Evolutionary conservation across 2,797 vertebrate genomes (phyloP), one percentile per base, ranked within the genome.

Genomic region (Leptodactylus fallax): DNA sequence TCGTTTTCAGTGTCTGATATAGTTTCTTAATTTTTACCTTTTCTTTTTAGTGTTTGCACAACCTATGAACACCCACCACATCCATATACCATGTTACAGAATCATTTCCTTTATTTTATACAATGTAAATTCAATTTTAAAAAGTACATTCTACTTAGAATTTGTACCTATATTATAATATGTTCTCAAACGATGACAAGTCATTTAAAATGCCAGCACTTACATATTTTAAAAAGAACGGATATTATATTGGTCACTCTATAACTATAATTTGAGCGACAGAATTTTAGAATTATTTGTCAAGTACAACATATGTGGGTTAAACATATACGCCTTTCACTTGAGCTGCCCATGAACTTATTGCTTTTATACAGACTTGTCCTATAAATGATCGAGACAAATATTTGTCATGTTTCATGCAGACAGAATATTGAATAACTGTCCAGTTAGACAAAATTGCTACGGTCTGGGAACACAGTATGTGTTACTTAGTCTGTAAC

Each of bases 351-450:
- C 36, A 81, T 36, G 78, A 25, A 53, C 55, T 51, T 85, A 60
- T 67, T 61, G 58, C 60, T 81, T 69, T 55, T 27, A 13, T 79
- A 65, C 76, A 58, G 21, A 65, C 81, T 55, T 36, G 56, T 61
- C 49, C 69, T 55, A 25, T 63, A 85, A 85, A 63, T 49, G 36
- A 11, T 61, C 23, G 27, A 61, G 83, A 77, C 58, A 85, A 76
- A 58, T 27, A 72, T 79, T 83, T 83, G 61, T 79, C 87, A 84
- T 65, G 61, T 81, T 76, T 82, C 53, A 79, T 79, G 63, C 45
- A 72, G 76, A 79, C 76, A 60, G 81, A 83, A 58, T 85, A 88
- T 88, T 88, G 87, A 88, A 78, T 85, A 88, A 84, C 81, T 88
- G 87, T 88, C 87, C 65, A 71, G 82, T 69, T 67, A 80, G 51